phyloP scores from a whole-genome alignment of 2,113 vertebrate species.

The Eptatretus burgeri region DNA sequence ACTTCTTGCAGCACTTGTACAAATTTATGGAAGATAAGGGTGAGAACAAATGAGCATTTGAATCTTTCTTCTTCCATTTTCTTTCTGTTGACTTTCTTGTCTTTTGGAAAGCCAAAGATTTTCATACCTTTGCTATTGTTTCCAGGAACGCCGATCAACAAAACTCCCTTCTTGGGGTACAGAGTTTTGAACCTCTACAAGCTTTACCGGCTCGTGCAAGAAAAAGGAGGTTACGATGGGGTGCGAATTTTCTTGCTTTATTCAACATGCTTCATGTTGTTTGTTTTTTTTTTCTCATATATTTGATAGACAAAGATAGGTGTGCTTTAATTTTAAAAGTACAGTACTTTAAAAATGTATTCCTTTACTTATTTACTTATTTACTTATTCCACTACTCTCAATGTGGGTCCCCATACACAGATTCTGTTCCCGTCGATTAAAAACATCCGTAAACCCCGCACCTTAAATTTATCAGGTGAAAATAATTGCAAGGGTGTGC shows the following conservation, averaged over 20 bases:
- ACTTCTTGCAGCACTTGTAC: conserved; percentile 94
- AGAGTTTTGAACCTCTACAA: conserved; percentile 97
- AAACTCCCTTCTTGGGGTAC: conserved; percentile 84
- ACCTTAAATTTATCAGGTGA: too few relatives aligned
- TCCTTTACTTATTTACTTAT: too few relatives aligned
- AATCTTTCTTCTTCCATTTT: neutral
- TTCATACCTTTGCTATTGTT: neutral
- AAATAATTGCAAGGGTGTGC: too few relatives aligned
- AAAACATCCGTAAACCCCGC: too few relatives aligned
- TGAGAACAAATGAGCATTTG: conserved; percentile 14
- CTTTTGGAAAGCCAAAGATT: neutral
- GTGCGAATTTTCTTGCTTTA: neutral
- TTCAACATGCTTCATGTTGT: too few relatives aligned
- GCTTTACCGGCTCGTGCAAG: conserved; percentile 67
- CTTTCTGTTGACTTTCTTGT: neutral
- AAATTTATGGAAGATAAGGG: conserved; percentile 99
- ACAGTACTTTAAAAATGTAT: too few relatives aligned
- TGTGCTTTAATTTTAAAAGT: too few relatives aligned
- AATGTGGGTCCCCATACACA: too few relatives aligned
- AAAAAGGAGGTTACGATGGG: conserved; percentile 51
- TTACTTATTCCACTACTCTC: too few relatives aligned
- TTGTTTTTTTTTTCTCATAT: too few relatives aligned
- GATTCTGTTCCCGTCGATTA: too few relatives aligned
- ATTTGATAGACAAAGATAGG: too few relatives aligned
- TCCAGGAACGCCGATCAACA: conserved; percentile 87